Conservation (phyloP, 2,113 vertebrate species). For the Bombycilla garrulus region DNA sequence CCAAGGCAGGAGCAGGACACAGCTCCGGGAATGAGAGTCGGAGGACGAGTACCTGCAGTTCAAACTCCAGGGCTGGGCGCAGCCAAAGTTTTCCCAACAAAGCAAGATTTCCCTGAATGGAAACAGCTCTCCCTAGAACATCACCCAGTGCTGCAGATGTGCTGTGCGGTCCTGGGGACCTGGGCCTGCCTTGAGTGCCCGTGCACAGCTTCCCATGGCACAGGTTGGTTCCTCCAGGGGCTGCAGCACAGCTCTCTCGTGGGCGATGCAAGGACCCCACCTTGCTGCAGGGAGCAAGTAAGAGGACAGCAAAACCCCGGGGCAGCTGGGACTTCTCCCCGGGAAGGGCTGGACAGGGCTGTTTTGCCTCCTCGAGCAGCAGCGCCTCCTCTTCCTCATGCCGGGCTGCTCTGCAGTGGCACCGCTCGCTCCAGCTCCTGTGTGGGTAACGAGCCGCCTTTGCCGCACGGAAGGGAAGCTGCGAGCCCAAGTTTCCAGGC, state of each 20-base stretch:
- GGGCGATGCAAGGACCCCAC: neutral
- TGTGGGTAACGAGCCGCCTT: neutral
- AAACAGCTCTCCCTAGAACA: neutral
- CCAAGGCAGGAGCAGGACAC: neutral
- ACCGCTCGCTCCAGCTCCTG: neutral
- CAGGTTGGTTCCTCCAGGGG: neutral
- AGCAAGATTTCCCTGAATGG: neutral
- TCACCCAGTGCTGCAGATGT: fast-evolving
- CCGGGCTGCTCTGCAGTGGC: neutral
- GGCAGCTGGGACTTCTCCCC: neutral
- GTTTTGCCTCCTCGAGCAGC: neutral
- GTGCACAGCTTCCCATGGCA: fast-evolving
- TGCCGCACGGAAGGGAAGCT: neutral
- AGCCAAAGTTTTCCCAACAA: neutral
- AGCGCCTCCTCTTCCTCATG: neutral
- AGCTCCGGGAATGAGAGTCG: neutral
- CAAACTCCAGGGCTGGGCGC: neutral
- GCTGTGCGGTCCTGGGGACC: neutral
- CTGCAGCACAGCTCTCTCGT: fast-evolving
- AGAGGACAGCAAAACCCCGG: neutral
- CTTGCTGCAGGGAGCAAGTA: fast-evolving
- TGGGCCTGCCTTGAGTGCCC: neutral
- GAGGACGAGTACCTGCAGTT: neutral
- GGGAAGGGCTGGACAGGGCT: neutral
- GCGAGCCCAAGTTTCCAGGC: constrained; percentile 17